These are phyloP conservation scores for Acanthoscelides obtectus DNA, from an alignment of 2,888 invertebrate species.

Conservation along the genomic window DNA sequence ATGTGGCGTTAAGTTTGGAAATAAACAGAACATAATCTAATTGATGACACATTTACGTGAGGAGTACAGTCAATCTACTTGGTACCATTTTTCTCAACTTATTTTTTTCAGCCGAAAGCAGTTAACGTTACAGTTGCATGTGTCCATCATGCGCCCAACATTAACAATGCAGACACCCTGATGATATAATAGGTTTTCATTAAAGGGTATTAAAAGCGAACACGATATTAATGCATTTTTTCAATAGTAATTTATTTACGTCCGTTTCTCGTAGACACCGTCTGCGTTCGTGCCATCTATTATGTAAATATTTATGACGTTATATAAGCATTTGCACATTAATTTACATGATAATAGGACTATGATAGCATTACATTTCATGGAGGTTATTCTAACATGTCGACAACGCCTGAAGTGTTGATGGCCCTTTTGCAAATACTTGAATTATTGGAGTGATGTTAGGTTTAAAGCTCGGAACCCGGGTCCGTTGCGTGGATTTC, in stretches of 20 bases:
- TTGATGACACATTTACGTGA: too few relatives aligned
- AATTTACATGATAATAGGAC: not conserved
- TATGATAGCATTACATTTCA: not conserved
- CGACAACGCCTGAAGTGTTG: not conserved
- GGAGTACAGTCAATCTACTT: too few relatives aligned
- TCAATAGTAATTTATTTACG: not conserved
- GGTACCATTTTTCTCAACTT: too few relatives aligned
- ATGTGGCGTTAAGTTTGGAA: too few relatives aligned
- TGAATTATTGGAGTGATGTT: too few relatives aligned
- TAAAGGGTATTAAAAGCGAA: not conserved
- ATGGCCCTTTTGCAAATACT: not conserved
- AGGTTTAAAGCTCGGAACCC: too few relatives aligned
- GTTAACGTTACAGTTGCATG: not conserved
- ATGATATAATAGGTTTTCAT: not conserved
- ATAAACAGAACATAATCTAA: too few relatives aligned
- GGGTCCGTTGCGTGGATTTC: too few relatives aligned
- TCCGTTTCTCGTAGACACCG: not conserved
- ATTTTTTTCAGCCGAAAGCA: too few relatives aligned
- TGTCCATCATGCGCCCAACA: not conserved
- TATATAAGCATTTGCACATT: not conserved
- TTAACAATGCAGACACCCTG: not conserved
- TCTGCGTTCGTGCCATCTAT: not conserved
- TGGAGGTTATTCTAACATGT: not conserved
- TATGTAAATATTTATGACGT: not conserved
- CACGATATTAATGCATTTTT: not conserved